These are phyloP conservation scores for Ardeotis arabs DNA, from an alignment of 2,113 vertebrate species.

Conservation along the genomic window DNA sequence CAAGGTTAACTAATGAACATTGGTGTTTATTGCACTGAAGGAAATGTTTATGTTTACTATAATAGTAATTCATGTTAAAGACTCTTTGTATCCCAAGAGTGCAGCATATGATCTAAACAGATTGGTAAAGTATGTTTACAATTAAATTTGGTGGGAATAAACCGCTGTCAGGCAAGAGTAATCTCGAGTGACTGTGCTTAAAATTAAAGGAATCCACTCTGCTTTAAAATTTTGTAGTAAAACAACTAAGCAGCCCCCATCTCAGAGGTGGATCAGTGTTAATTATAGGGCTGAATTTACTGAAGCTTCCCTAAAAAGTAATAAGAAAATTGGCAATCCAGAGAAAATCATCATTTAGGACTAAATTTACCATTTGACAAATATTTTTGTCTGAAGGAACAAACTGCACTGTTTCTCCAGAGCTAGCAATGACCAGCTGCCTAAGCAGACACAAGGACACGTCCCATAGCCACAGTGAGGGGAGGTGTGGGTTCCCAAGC, in stretches of 20 bases:
- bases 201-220: neutral
- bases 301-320: neutral
- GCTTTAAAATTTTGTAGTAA: neutral
- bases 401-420: too few relatives aligned
- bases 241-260: neutral
- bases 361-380: neutral
- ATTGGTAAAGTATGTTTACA: neutral
- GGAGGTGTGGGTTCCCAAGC: neutral
- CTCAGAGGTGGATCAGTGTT: neutral
- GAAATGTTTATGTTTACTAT: neutral
- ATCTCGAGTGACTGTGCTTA: neutral
- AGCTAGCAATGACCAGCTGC: neutral
- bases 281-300: neutral
- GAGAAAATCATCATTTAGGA: neutral
- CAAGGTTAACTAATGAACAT: neutral
- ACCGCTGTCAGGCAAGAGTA: neutral
- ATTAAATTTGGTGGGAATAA: neutral
- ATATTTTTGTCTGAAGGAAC: neutral
- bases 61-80: neutral
- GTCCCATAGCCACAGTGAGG: too few relatives aligned
- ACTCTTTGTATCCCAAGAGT: neutral
- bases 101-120: neutral
- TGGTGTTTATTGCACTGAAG: neutral
- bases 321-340: neutral
- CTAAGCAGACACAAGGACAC: accelerated